Evolutionary conservation across 2,888 invertebrate genomes (phyloP), one percentile per base, ranked within the genome.

Genomic region (Idaea dimidiata): DNA sequence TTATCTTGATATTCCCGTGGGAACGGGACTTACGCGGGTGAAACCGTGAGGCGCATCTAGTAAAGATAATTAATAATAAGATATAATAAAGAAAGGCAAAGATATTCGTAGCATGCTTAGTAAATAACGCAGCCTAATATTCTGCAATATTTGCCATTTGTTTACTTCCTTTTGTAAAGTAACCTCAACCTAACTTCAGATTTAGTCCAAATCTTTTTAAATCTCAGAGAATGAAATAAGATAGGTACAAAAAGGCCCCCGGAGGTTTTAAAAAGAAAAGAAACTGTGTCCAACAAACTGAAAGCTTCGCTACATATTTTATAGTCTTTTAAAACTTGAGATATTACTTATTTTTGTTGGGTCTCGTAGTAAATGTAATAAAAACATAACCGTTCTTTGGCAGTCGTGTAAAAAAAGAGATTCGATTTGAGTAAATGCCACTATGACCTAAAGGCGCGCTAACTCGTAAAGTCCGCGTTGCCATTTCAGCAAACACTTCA

Each of bases 401-500:
- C n/a, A n/a, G n/a, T n/a, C n/a, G n/a, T n/a, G n/a, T n/a, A n/a
- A n/a, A 43, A 43, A 43, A 10, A 43, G 43, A 43, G 43, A 43
- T 43, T 43, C 43, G 3, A 43, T 24, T 54, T 31, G 31, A 17
- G 33, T 2, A 57, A 60, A 60, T 60, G 43, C 57, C 54, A 61
- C 54, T 54, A 8, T 58, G 33, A 32, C 57, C 54, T 53, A 24
- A 56, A 55, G 58, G 54, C 61, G 60, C 32, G 14, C 58, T 54
- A 58, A 57, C 16, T 59, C 61, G 57, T 61, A 61, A 64, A 61
- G 57, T 18, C 17, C 57, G 54, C 59, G 59, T 58, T 65, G 71
- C 65, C 74, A 73, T 76, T 73, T 71, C 62, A 58, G 61, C 43
- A 43, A 43, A 43, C 43, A 43, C 14, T 43, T 57, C 61, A 61